Base-by-base conservation (phyloP, 2,113 vertebrate genomes). In the Maccullochella peelii region DNA sequence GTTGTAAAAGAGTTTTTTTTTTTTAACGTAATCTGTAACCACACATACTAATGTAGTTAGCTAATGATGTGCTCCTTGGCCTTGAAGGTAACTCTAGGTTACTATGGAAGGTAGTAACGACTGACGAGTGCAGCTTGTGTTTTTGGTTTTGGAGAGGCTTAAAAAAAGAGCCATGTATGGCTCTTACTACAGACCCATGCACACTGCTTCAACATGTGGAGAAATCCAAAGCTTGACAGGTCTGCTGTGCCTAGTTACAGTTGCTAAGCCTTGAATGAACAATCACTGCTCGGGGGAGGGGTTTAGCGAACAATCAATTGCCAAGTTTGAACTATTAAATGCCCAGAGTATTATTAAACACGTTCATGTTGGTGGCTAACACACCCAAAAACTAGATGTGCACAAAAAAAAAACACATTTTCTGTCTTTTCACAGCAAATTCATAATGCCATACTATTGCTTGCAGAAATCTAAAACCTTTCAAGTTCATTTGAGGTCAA, bases 401-500 rank as follows among this genome's bases (percentile, higher is more conserved):
- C 33, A 57, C 16, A 55, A 33, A 76, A 63, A 33, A 38, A 25
- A n/a, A 1, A 50, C 0, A 30, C 6, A 47, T 27, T 21, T 50
- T 73, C 27, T 74, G 25, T 89, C 57, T 49, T 65, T 77, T 76
- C 57, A 62, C 65, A 68, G 59, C 38, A 62, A 86, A 67, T 50
- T 63, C 70, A 79, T 86, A 89, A 89, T 62, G 2, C 77, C 38
- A 63, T 47, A 36, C 36, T 71, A 55, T 79, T 80, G 61, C 55
- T 83, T 30, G 42, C n/a, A 73, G 58, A 77, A 58, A 77, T 73
- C 54, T 49, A 70, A 84, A 89, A 79, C 15, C 61, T 49, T 61
- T 59, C 18, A 65, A 62, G 59, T 80, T 82, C 57, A 84, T 75
- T 40, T 79, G 77, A 82, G 77, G 79, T 84, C 76, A 89, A 89